phyloP scores from a whole-genome alignment of 2,113 vertebrate species.

The Antechinus stuartii region DNA sequence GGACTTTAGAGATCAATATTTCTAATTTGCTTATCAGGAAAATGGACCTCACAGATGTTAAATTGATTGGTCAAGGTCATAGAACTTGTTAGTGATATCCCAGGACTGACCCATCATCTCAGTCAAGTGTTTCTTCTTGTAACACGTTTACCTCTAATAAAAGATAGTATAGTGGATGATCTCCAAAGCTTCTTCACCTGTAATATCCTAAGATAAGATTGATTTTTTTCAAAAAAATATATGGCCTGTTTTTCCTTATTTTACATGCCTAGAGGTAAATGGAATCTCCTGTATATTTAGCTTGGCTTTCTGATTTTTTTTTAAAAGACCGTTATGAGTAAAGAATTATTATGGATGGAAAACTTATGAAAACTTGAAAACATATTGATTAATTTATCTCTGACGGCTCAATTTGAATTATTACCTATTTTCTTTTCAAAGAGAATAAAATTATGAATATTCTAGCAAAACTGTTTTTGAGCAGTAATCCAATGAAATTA shows the following conservation, averaged over 20 bases:
- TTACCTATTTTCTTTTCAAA: slow-evolving; percentile 22
- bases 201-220: neutral
- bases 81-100: neutral
- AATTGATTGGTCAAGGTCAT: neutral
- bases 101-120: neutral
- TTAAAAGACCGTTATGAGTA: neutral
- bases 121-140: neutral
- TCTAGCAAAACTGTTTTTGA: neutral
- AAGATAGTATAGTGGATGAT: neutral
- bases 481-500: slow-evolving; percentile 3
- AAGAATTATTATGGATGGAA: slow-evolving; percentile 10
- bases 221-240: neutral
- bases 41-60: neutral
- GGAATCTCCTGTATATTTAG: neutral
- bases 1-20: neutral
- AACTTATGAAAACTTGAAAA: slow-evolving; percentile 8
- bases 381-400: neutral
- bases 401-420: slow-evolving; percentile 37
- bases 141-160: neutral
- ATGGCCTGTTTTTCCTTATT: neutral
- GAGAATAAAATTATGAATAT: slow-evolving; percentile 12
- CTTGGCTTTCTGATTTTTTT: neutral
- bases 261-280: neutral
- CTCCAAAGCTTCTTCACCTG: neutral
- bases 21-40: neutral